Conservation (phyloP, 2,113 vertebrate genomes). For the Trinectes maculatus region DNA sequence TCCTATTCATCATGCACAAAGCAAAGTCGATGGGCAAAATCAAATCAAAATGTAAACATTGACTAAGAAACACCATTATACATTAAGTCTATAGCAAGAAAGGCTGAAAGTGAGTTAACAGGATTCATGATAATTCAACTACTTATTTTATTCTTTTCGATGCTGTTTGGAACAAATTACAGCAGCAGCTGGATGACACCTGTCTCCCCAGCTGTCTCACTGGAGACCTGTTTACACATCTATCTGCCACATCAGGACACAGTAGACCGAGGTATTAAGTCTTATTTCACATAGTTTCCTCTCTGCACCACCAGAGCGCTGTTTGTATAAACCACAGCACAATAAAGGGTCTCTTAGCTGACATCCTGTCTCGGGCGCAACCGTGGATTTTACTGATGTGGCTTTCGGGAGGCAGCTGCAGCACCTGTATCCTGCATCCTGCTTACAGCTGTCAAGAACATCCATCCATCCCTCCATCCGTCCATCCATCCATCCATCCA, state of each 20-base stretch:
- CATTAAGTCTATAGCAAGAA: no score
- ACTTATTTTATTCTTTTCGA: background rate
- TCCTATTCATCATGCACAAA: no score
- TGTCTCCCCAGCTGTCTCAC: conserved; percentile 4
- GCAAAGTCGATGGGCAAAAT: no score
- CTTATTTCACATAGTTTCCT: conserved; percentile 29
- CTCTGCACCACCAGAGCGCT: conserved; percentile 25
- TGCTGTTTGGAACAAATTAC: background rate
- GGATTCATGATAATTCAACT: no score
- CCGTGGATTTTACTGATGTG: conserved; percentile 35
- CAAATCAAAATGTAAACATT: no score
- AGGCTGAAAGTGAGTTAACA: no score
- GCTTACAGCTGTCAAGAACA: conserved; percentile 37
- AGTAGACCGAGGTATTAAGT: conserved; percentile 9
- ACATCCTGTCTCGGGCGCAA: conserved; percentile 43
- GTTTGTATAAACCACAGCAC: conserved; percentile 26
- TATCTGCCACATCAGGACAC: conserved; percentile 18
- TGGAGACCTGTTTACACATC: conserved; percentile 15
- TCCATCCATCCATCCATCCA: no score
- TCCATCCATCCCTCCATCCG: no score
- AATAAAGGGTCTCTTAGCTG: conserved; percentile 6
- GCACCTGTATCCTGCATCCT: conserved; percentile 56
- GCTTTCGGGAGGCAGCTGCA: conserved; percentile 44
- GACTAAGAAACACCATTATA: no score
- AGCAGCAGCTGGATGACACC: conserved; percentile 50